phyloP scores from a whole-genome alignment of 2,888 invertebrate species.

The Eustalomyia histrio region DNA sequence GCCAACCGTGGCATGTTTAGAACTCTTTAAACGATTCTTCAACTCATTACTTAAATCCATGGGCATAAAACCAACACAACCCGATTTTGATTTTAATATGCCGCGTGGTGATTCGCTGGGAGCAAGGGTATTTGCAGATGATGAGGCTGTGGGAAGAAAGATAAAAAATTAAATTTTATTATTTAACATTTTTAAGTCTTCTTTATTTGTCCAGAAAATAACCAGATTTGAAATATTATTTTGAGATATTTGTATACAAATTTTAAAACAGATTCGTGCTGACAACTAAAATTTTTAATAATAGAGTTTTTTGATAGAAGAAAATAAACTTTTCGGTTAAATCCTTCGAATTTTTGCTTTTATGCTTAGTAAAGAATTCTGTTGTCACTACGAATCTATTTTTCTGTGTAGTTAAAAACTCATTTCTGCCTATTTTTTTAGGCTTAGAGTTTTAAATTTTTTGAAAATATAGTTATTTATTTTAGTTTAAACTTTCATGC shows the following conservation, averaged over 20 bases:
- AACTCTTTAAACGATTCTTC: conserved; percentile 78
- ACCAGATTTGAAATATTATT: too few species aligned
- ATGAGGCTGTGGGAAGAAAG: conserved; percentile 47
- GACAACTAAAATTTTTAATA: too few species aligned
- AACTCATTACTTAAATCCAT: conserved; percentile 78
- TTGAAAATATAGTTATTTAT: background rate
- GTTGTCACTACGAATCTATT: too few species aligned
- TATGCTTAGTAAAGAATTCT: too few species aligned
- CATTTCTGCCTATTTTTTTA: too few species aligned
- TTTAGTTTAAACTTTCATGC: background rate
- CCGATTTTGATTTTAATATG: conserved; percentile 76
- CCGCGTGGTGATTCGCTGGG: conserved; percentile 71
- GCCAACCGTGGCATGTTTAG: conserved; percentile 77
- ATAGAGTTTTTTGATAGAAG: too few species aligned
- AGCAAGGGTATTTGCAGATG: conserved; percentile 52
- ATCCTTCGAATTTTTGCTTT: too few species aligned
- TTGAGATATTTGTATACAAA: background rate
- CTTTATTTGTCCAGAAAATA: too few species aligned
- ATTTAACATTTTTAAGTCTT: background rate
- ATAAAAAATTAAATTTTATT: background rate
- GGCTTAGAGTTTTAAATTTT: background rate
- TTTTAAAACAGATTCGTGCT: background rate
- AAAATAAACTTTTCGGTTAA: too few species aligned
- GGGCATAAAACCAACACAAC: conserved; percentile 76
- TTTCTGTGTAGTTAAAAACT: too few species aligned